Evolutionary conservation across 1,140 invertebrate species (phyloP), one percentile per base, ranked within the genome.

Genomic region (Monomorium pharaonis): DNA sequence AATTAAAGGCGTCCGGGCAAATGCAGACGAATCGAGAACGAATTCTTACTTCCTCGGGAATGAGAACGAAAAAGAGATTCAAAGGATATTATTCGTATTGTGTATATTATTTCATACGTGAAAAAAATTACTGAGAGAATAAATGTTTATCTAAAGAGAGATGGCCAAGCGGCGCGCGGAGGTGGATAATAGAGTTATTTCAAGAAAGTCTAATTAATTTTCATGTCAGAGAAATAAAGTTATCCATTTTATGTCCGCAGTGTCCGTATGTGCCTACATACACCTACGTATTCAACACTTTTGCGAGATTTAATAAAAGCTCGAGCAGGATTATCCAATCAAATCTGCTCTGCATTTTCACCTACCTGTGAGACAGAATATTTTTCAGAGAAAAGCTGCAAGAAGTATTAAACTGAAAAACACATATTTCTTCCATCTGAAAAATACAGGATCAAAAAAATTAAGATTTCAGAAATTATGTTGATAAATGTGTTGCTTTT

Each of bases 1-100:
- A n/a, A 93, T 93, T 93, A 93, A 92, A 91, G 81, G 86, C 88
- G 89, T 91, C 72, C 88, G 72, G 86, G 86, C 47, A 12, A 78
- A 60, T 81, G 18, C 42, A 85, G 54, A 69, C 72, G 42, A 78
- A 62, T 81, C 47, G 21, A 63, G 47, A 49, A 47, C 16, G 54
- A 51, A 56, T 72, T 85, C 58, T 47, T 30, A 49, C 30, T 51
- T 21, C 16, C n/a, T 62, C 58, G 42, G 21, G 37, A 60, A 60
- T 10, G 4, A 67, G 12, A 63, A 72, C 3, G 12, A 37, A 65
- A 77, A 63, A 65, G 30, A 42, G 5, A 69, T 69, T 72, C 30
- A 12, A 37, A 76, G 21, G 10, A 12, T 49, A 51, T 44, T 47
- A 30, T 56, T 81, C n/a, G 10, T 27, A 72, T 24, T 21, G 49